These are phyloP conservation scores for Pammene fasciana DNA, from an alignment of 2,888 invertebrate species.

Conservation along the genomic window DNA sequence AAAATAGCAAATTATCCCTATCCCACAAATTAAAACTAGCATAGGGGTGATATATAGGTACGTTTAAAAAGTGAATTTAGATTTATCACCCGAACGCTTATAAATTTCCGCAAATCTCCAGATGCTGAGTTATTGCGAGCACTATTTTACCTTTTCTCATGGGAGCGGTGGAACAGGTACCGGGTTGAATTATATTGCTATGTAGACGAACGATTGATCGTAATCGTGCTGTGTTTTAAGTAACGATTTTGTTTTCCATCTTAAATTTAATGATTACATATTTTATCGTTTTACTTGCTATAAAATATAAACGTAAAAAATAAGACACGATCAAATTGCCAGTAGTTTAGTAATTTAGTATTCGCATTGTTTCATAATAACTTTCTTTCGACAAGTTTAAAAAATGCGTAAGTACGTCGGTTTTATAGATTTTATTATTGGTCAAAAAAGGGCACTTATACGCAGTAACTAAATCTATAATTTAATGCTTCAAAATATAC, in stretches of 20 bases:
- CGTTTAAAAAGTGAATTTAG: conserved; percentile 56
- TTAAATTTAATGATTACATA: no score
- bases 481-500: no score
- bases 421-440: no score
- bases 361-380: no score
- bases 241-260: background rate
- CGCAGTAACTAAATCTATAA: no score
- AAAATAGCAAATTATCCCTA: background rate
- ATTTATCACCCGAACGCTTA: conserved; percentile 53
- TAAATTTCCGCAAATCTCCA: conserved; percentile 53
- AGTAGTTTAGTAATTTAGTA: no score
- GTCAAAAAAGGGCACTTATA: no score
- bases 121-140: conserved; percentile 53
- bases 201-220: conserved; percentile 56
- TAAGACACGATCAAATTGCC: no score
- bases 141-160: conserved; percentile 47
- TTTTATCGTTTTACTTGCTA: no score
- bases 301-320: no score
- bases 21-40: conserved; percentile 3
- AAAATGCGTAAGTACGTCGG: no score
- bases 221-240: conserved; percentile 28
- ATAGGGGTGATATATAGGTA: conserved; percentile 47
- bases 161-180: conserved; percentile 41
- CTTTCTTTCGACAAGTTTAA: no score
- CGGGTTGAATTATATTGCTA: conserved; percentile 61